Conservation (phyloP, 2,113 vertebrate species). For the human region GRCh38 chr20:3482001-3482500, state of each 20-base stretch:
- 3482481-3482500: slow-evolving; percentile 40
- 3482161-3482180: slow-evolving; percentile 10
- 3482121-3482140: slow-evolving; percentile 28
- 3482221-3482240: slow-evolving; percentile 24
- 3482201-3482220: background rate
- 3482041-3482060: background rate
- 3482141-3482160: slow-evolving; percentile 10
- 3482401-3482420: slow-evolving; percentile 6
- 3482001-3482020: background rate
- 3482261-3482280: background rate
- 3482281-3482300: slow-evolving; percentile 13
- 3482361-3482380: background rate
- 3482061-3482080: slow-evolving; percentile 18
- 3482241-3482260: slow-evolving; percentile 23
- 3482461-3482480: slow-evolving; percentile 51
- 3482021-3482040: slow-evolving; percentile 26
- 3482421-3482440: slow-evolving; percentile 22
- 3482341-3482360: slow-evolving; percentile 38
- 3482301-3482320: slow-evolving; percentile 15
- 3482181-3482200: slow-evolving; percentile 20
- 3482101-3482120: slow-evolving; percentile 30
- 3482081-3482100: background rate
- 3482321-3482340: slow-evolving; percentile 11
- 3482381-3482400: slow-evolving; percentile 33
- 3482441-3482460: slow-evolving; percentile 27